Evolutionary conservation across 2,888 invertebrate genomes (phyloP).

Genomic region (Eupelmus urozonus): DNA sequence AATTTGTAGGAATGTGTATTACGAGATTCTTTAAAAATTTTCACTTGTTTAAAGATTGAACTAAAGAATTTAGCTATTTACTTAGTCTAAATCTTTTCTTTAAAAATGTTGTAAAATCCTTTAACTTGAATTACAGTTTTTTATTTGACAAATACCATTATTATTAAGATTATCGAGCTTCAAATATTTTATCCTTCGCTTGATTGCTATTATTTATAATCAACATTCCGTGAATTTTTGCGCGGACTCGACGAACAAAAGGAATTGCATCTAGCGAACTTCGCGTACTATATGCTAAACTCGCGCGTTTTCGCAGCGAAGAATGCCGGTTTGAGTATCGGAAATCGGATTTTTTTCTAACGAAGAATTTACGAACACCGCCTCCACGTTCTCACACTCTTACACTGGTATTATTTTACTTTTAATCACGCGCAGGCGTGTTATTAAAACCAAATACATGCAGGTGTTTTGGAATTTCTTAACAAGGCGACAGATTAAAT

Average conservation of each 20-base stretch:
- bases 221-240: slow-evolving; percentile 48
- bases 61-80: no score
- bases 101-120: no score
- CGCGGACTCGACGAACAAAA: slow-evolving; percentile 14
- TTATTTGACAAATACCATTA: background rate
- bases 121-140: background rate
- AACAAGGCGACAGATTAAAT: no score
- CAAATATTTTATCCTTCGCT: slow-evolving; percentile 16
- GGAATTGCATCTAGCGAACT: slow-evolving; percentile 32
- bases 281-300: slow-evolving; percentile 5
- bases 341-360: slow-evolving; percentile 50
- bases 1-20: no score
- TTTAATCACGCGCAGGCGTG: background rate
- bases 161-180: slow-evolving; percentile 1
- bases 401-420: no score
- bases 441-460: slow-evolving; percentile 23
- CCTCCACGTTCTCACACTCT: background rate
- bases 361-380: slow-evolving; percentile 25
- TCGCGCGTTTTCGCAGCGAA: slow-evolving; percentile 9
- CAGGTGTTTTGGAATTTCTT: background rate
- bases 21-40: no score
- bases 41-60: no score
- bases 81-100: no score
- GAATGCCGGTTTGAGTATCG: slow-evolving; percentile 51
- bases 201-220: slow-evolving; percentile 42